These are phyloP conservation scores for Bradypodion ventrale DNA, from an alignment of 2,797 vertebrate species.

Conservation along the genomic window DNA sequence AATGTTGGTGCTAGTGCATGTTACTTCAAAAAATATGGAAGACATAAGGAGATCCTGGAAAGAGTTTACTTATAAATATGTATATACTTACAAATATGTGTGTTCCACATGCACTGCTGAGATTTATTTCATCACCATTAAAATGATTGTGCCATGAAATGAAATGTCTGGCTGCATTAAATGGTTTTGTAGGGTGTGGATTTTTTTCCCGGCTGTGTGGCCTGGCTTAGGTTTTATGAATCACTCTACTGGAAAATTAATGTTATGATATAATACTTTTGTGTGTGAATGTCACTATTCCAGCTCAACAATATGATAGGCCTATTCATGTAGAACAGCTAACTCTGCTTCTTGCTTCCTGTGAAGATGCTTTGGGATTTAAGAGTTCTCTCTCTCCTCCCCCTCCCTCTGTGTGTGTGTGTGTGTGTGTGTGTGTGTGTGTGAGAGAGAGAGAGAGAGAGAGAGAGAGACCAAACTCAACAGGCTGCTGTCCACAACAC, in stretches of 20 bases:
- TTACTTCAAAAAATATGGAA: slow-evolving; percentile 28
- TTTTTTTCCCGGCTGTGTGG: slow-evolving; percentile 35
- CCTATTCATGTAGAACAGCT: slow-evolving; percentile 54
- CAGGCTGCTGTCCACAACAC: no score
- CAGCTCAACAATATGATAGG: slow-evolving; percentile 31
- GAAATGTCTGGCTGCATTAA: slow-evolving; percentile 52
- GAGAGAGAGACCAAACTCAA: no score
- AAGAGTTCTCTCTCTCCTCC: slow-evolving; percentile 5
- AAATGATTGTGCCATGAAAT: slow-evolving; percentile 63
- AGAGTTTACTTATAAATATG: slow-evolving; percentile 35
- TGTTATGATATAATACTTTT: slow-evolving; percentile 47
- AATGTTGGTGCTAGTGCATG: no score
- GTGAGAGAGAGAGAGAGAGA: no score
- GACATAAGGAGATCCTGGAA: slow-evolving; percentile 16
- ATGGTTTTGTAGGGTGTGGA: slow-evolving; percentile 16
- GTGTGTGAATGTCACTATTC: slow-evolving; percentile 49
- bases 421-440: no score
- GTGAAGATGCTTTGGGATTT: background rate
- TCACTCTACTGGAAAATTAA: slow-evolving; percentile 66
- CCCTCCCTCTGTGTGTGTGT: no score
- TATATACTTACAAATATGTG: no score
- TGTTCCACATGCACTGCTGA: slow-evolving; percentile 40
- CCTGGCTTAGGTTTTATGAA: slow-evolving; percentile 59
- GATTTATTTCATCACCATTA: slow-evolving; percentile 50
- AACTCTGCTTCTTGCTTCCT: slow-evolving; percentile 49